Evolutionary conservation across 2,888 invertebrate species (phyloP).

Genomic region (Ophion slaviceki): DNA sequence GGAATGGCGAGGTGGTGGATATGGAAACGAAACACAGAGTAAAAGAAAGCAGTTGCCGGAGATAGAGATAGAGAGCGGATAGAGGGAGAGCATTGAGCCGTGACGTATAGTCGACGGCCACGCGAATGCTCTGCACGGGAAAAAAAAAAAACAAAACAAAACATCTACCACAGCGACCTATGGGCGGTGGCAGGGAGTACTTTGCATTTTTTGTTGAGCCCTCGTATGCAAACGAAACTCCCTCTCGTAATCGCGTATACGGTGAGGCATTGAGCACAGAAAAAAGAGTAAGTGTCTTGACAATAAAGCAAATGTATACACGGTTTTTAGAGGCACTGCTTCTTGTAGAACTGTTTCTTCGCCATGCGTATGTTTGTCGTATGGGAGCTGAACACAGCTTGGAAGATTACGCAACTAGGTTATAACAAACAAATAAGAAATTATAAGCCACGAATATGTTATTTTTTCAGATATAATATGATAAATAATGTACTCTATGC

Average conservation of each 20-base stretch:
- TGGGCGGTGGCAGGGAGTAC: constrained; percentile 2
- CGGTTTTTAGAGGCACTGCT: constrained; percentile 2
- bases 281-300: constrained; percentile 3
- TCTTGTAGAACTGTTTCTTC: neutral
- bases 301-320: constrained; percentile 6
- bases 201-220: constrained; percentile 43
- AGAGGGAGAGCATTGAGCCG: constrained; percentile 18
- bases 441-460: no score
- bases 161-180: constrained; percentile 8
- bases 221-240: constrained; percentile 33
- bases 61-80: constrained; percentile 2
- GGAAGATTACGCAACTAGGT: no score
- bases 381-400: neutral
- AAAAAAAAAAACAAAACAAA: constrained; percentile 36
- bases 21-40: constrained; percentile 22
- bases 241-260: constrained; percentile 21
- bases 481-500: no score
- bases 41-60: neutral
- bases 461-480: no score
- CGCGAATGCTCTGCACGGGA: constrained; percentile 46
- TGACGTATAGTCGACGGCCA: constrained; percentile 52
- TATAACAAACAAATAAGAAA: no score
- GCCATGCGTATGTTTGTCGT: neutral
- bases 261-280: constrained; percentile 12
- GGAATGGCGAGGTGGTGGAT: constrained; percentile 22